phyloP scores from a whole-genome alignment of 2,888 invertebrate species.

The Phania funesta region DNA sequence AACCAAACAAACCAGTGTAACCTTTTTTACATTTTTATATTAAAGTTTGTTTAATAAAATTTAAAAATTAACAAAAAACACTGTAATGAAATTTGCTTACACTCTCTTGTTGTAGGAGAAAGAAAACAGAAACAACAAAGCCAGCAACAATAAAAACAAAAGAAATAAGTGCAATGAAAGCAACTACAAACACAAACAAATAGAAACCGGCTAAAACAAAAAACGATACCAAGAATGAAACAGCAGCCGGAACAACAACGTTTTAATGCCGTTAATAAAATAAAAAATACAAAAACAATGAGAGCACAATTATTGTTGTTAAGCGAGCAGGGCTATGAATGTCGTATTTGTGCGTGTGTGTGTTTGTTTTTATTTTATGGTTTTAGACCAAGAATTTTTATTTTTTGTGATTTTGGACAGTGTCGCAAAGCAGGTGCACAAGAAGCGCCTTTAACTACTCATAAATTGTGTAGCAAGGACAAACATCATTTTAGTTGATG shows the following conservation, averaged over 20 bases:
- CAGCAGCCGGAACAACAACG: not conserved
- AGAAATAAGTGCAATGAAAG: slow-evolving; percentile 28
- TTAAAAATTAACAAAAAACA: not conserved
- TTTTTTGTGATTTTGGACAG: not conserved
- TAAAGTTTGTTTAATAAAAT: too few relatives aligned
- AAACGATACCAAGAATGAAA: slow-evolving; percentile 40
- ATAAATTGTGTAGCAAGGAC: slow-evolving; percentile 26
- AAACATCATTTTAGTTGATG: slow-evolving; percentile 1
- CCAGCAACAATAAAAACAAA: slow-evolving; percentile 11
- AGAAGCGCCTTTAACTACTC: slow-evolving; percentile 20
- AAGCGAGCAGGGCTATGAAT: too few relatives aligned
- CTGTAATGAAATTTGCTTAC: slow-evolving; percentile 14
- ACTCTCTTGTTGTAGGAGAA: not conserved
- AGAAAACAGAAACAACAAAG: too few relatives aligned
- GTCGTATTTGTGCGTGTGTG: not conserved
- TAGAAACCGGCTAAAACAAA: slow-evolving; percentile 54
- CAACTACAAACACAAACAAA: slow-evolving; percentile 2
- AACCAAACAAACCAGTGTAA: too few relatives aligned
- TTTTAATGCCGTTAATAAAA: not conserved
- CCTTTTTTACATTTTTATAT: too few relatives aligned
- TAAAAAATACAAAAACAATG: slow-evolving; percentile 10
- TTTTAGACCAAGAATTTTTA: slow-evolving; percentile 35
- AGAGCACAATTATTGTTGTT: slow-evolving; percentile 50
- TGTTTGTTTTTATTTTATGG: slow-evolving; percentile 17
- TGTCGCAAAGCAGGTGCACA: slow-evolving; percentile 57